A percentile compares a stretch with the other conserved stretches of the same genome.
These are phyloP conservation scores for Propithecus deckenii DNA, from an alignment of 2,797 vertebrate genomes.

Conservation along the genomic window DNA sequence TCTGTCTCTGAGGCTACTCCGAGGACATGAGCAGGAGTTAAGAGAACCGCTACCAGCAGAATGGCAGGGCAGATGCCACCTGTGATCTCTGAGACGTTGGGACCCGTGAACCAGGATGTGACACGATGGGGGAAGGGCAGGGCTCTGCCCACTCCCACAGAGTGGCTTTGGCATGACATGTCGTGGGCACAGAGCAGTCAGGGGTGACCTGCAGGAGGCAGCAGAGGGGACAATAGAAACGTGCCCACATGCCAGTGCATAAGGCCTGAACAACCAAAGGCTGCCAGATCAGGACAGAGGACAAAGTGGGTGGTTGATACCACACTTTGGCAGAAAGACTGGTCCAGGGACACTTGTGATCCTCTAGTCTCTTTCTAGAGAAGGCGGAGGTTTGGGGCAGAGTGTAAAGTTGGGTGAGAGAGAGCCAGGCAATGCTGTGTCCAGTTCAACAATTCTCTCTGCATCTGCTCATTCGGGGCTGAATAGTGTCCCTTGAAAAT, in stretches of 20 bases:
- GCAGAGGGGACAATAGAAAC: not conserved
- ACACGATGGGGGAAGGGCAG: not conserved
- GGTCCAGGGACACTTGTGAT: not conserved
- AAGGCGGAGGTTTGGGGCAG: not conserved
- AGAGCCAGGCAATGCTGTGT: not conserved
- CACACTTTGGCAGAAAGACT: not conserved
- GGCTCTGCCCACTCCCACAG: not conserved
- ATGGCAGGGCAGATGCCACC: not conserved
- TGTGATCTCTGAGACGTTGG: not conserved
- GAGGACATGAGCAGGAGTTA: not conserved
- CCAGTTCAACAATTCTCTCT: not conserved
- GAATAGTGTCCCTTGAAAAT: not conserved
- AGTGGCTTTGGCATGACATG: not conserved
- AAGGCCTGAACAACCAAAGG: not conserved
- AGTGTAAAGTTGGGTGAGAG: not conserved
- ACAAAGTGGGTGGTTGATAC: not conserved
- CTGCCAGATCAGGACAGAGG: not conserved
- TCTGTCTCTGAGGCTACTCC: not conserved
- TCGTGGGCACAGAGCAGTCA: not conserved
- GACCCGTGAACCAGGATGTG: accelerated
- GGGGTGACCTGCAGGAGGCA: not conserved
- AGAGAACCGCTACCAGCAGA: not conserved
- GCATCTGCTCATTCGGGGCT: not conserved
- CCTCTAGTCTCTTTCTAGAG: not conserved
- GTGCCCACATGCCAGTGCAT: not conserved